Base-by-base conservation (phyloP, 2,113 vertebrate genomes). In the Cheirogaleus medius region DNA sequence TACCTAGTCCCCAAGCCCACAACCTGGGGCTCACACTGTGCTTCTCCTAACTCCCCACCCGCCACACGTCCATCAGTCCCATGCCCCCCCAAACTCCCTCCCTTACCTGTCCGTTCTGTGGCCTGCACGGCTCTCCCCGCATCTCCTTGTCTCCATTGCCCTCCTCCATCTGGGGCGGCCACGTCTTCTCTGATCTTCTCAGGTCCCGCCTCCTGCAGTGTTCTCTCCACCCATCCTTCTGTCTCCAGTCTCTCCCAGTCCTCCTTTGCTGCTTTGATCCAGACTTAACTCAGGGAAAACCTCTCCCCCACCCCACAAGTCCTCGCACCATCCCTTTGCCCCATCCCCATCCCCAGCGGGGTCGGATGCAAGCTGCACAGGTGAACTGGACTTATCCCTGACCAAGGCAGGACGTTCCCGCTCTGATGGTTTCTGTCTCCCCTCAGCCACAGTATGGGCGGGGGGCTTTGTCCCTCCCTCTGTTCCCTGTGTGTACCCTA, bases 41-140 rank as follows among this genome's bases (percentile, higher is more conserved):
- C 52, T 68, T 49, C 17, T 87, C 42, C 49, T 74, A 6, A 29
- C 1, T 5, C 44, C 5, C 6, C 23, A 27, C 58, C 58, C 4
- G 3, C 15, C 14, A 20, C 3, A 27, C 0, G 6, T 27, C 34
- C 60, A 29, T 39, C 8, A 13, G 2, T 73, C 39, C 23, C 39
- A 29, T 17, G 13, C 42, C 6, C 7, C 71, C 42, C 71, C 3
- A 25, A 27, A 15, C 23, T 37, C 71, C 29, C 14, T 27, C 27
- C 21, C 13, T 10, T 1, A 21, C n/a, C 56, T 63, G 29, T 13
- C 27, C 34, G 0, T 17, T 0, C 44, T n/a, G 56, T 42, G 3
- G 39, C 73, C 54, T 25, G 32, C 44, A 10, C 1, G 0, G 0
- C n/a, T 29, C 12, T 34, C 3, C 0, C 21, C 0, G 0, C 17